A percentile compares a stretch with the other conserved stretches of the same genome.
phyloP scores from a whole-genome alignment of 2,888 invertebrate species.

The Tenthredo mesomela region DNA sequence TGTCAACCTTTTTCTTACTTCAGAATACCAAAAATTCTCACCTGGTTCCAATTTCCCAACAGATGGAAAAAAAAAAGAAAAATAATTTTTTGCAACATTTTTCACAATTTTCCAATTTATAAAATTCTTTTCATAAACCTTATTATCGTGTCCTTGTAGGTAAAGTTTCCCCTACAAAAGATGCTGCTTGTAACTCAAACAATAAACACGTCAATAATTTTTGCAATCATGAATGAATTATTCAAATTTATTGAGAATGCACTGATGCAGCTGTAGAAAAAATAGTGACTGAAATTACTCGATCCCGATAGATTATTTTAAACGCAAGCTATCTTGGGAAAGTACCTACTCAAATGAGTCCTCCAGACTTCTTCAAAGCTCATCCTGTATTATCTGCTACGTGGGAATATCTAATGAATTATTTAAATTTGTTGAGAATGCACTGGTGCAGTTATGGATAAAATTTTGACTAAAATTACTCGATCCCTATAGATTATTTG shows the following conservation, averaged over 20 bases:
- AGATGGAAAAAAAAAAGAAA: not conserved
- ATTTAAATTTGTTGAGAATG: not conserved
- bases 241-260: not conserved
- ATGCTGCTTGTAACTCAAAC: not conserved
- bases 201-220: not conserved
- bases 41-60: not conserved
- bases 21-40: not conserved
- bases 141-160: not conserved
- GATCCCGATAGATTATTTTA: not conserved
- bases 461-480: not conserved
- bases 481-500: not conserved
- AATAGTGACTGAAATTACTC: not conserved
- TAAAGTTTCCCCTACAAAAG: not conserved
- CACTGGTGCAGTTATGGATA: not conserved
- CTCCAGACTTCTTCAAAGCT: constrained; percentile 26
- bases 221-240: not conserved
- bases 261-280: not conserved
- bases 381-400: constrained; percentile 46
- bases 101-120: not conserved
- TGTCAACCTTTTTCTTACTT: not conserved
- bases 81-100: not conserved
- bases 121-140: not conserved
- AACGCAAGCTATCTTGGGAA: not conserved
- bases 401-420: not conserved
- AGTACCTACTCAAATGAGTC: not conserved